Conservation (phyloP, 1,140 invertebrate species). For the Mizuhopecten yessoensis region DNA sequence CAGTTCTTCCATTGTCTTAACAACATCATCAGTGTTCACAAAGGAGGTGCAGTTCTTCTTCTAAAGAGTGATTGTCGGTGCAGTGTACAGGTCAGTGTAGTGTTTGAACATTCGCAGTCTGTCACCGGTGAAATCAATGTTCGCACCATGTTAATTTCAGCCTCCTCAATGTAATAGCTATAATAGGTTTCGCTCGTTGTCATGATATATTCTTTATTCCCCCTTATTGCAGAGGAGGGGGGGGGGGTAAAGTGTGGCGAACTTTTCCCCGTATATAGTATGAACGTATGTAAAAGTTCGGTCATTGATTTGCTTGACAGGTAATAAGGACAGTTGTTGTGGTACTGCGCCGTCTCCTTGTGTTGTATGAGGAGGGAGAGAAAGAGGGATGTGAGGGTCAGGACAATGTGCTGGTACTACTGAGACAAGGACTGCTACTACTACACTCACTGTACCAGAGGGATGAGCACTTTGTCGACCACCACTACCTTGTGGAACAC, state of each 20-base stretch:
- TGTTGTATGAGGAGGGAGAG: constrained; percentile 53
- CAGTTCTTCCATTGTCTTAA: constrained; percentile 61
- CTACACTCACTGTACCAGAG: constrained; percentile 62
- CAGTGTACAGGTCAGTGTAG: constrained; percentile 58
- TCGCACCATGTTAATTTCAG: too few relatives aligned
- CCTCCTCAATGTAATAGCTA: too few relatives aligned
- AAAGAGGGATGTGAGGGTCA: neutral
- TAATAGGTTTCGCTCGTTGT: too few relatives aligned
- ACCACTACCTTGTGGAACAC: constrained; percentile 61
- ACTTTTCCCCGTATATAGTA: too few relatives aligned
- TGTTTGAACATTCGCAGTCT: too few relatives aligned
- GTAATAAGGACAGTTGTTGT: constrained; percentile 59
- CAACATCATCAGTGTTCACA: constrained; percentile 56
- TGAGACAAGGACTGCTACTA: constrained; percentile 60
- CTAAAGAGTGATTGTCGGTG: constrained; percentile 64
- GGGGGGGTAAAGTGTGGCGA: too few relatives aligned
- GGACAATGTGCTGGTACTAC: constrained; percentile 42
- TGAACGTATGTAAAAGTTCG: too few relatives aligned
- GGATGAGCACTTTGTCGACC: constrained; percentile 50
- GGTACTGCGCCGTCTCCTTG: constrained; percentile 53
- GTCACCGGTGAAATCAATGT: too few relatives aligned
- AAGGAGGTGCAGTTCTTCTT: constrained; percentile 59
- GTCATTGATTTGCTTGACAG: constrained; percentile 49
- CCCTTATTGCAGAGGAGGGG: too few relatives aligned
- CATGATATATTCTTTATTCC: too few relatives aligned